Evolutionary conservation across 2,797 vertebrate species (phyloP).

Genomic region (Huso huso): DNA sequence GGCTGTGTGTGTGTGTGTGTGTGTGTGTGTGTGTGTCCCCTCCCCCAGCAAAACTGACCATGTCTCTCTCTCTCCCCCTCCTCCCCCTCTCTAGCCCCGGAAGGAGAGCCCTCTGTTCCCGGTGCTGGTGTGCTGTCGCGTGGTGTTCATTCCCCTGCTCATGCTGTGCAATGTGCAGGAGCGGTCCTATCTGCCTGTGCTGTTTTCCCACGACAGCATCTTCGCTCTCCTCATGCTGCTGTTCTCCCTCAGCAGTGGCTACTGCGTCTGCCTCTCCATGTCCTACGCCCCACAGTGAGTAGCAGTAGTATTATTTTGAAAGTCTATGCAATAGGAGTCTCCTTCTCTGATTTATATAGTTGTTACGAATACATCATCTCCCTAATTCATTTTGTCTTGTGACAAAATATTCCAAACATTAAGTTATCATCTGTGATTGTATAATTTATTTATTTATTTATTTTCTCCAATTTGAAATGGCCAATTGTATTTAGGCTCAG

Average conservation of each 20-base stretch:
- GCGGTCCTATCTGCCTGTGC: conserved; percentile 46
- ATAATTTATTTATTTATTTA: no score
- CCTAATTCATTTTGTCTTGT: no score
- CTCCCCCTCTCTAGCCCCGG: conserved; percentile 50
- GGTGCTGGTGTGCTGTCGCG: conserved; percentile 53
- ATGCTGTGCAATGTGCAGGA: conserved; percentile 70
- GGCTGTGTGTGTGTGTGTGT: no score
- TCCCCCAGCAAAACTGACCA: not conserved
- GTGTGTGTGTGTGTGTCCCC: no score
- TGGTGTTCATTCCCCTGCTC: conserved; percentile 75
- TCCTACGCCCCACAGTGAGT: conserved; percentile 64
- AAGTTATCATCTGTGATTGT: no score
- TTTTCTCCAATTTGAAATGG: no score
- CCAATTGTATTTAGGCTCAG: no score
- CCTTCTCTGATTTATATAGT: no score
- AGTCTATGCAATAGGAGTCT: no score
- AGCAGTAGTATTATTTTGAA: no score
- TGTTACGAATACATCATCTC: no score
- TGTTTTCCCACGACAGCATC: conserved; percentile 54
- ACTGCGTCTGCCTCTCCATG: conserved; percentile 74
- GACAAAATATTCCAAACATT: no score
- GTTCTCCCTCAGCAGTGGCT: conserved; percentile 74
- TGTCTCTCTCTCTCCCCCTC: conserved; percentile 3
- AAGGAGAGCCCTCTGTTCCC: conserved; percentile 68
- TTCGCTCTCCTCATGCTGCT: conserved; percentile 67